Evolutionary conservation across 2,888 invertebrate genomes (phyloP).

Genomic region (Leptinotarsa juncta): DNA sequence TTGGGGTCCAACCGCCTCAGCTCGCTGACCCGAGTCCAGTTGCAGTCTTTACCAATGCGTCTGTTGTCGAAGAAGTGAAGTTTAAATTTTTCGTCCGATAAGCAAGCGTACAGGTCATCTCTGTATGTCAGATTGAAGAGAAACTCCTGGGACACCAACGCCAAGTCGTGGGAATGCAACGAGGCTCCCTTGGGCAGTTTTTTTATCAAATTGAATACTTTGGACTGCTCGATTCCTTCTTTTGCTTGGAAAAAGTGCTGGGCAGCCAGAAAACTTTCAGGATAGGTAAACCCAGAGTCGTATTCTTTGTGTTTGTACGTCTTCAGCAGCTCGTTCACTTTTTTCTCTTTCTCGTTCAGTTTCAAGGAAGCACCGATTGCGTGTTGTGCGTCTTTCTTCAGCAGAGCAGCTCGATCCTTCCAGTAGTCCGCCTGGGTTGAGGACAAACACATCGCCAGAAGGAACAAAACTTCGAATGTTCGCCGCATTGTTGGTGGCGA

Average conservation of each 20-base stretch:
- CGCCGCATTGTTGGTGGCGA: not conserved
- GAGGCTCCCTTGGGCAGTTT: slow-evolving; percentile 80
- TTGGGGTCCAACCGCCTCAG: slow-evolving; percentile 46
- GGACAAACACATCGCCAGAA: not conserved
- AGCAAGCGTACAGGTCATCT: slow-evolving; percentile 35
- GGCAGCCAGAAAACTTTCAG: slow-evolving; percentile 70
- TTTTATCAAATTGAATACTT: slow-evolving; percentile 74
- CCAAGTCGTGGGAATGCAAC: slow-evolving; percentile 77
- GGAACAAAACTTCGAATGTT: not conserved
- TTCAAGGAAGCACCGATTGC: slow-evolving; percentile 57
- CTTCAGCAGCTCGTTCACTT: slow-evolving; percentile 58
- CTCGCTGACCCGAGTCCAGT: slow-evolving; percentile 50
- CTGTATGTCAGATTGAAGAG: slow-evolving; percentile 73
- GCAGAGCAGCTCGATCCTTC: slow-evolving; percentile 46
- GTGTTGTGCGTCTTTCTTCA: slow-evolving; percentile 43
- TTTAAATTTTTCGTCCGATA: slow-evolving; percentile 22
- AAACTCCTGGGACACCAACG: slow-evolving; percentile 72
- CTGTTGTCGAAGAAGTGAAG: slow-evolving; percentile 32
- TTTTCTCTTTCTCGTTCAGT: slow-evolving; percentile 54
- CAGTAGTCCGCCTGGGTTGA: slow-evolving; percentile 45
- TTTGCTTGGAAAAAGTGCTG: slow-evolving; percentile 75
- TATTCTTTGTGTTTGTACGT: slow-evolving; percentile 55
- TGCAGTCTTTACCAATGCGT: slow-evolving; percentile 30
- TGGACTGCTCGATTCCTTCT: slow-evolving; percentile 70
- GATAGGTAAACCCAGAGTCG: slow-evolving; percentile 54